Percentiles rank a stretch among this genome's conserved stretches.
These are phyloP conservation scores for Charina bottae DNA, from an alignment of 2,113 vertebrate genomes.

Conservation along the genomic window DNA sequence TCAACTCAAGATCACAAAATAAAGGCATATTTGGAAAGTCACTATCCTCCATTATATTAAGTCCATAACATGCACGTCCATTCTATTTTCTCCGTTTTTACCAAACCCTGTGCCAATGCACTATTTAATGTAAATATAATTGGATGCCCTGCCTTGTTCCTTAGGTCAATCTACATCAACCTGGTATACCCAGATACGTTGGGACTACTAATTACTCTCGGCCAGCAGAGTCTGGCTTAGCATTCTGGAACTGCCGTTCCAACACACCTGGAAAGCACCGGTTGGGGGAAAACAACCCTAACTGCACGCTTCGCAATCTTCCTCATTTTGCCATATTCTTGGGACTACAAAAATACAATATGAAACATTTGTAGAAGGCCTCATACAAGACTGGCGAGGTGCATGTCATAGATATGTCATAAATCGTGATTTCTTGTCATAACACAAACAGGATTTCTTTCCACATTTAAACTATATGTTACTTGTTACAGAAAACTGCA, in stretches of 20 bases:
- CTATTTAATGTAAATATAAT: neutral
- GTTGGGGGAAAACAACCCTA: neutral
- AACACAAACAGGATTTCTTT: neutral
- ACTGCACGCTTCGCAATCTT: neutral
- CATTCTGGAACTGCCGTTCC: neutral
- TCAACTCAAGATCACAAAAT: neutral
- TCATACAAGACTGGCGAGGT: neutral
- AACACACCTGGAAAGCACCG: neutral
- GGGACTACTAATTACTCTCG: neutral
- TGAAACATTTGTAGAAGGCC: neutral
- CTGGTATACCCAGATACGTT: neutral
- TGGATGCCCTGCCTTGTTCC: neutral
- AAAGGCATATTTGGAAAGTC: neutral
- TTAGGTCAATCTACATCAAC: neutral
- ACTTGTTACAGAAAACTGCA: neutral
- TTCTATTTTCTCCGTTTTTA: neutral
- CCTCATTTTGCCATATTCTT: neutral
- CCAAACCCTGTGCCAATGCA: neutral
- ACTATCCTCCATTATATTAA: neutral
- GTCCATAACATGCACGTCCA: neutral
- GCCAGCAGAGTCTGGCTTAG: neutral
- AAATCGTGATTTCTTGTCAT: neutral
- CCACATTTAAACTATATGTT: neutral
- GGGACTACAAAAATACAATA: neutral
- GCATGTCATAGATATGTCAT: neutral